Percentiles rank a stretch among this genome's conserved stretches.
These are phyloP conservation scores for Anguilla japonica DNA, from an alignment of 2,113 vertebrate genomes.

Conservation along the genomic window DNA sequence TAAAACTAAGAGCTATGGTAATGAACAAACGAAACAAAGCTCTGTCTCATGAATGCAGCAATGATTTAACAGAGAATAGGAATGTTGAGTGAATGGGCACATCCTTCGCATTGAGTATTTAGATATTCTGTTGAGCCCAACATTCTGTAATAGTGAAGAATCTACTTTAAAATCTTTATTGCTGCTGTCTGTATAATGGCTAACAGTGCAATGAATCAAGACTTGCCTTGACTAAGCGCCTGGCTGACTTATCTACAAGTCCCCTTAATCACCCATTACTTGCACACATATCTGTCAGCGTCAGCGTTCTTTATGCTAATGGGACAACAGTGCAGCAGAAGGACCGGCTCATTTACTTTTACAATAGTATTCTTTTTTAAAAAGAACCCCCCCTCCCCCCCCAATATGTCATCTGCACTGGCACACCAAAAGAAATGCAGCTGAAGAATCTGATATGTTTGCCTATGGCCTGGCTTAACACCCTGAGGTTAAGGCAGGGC, in stretches of 20 bases:
- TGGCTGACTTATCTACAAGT: slow-evolving; percentile 24
- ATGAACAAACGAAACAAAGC: slow-evolving; percentile 11
- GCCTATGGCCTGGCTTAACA: too few species aligned
- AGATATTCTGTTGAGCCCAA: background rate
- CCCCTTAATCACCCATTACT: slow-evolving; percentile 33
- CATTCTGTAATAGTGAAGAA: slow-evolving; percentile 7
- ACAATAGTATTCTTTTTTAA: slow-evolving; percentile 1
- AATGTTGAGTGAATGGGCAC: background rate
- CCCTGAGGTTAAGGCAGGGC: too few species aligned
- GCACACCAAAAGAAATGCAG: background rate
- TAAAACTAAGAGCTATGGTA: background rate
- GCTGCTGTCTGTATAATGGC: background rate
- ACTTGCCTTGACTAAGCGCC: slow-evolving; percentile 17
- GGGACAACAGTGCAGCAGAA: slow-evolving; percentile 20
- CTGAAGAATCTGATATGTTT: background rate
- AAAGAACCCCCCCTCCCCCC: background rate
- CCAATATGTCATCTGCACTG: background rate
- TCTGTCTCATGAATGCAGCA: background rate
- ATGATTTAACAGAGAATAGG: background rate
- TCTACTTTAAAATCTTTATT: slow-evolving; percentile 21
- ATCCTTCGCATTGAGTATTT: background rate
- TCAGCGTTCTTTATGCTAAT: slow-evolving; percentile 21
- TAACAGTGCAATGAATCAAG: slow-evolving; percentile 16
- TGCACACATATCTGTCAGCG: slow-evolving; percentile 29
- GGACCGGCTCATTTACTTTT: slow-evolving; percentile 16